These are phyloP conservation scores for Meta bourneti DNA, from an alignment of 2,888 invertebrate species.

Conservation along the genomic window DNA sequence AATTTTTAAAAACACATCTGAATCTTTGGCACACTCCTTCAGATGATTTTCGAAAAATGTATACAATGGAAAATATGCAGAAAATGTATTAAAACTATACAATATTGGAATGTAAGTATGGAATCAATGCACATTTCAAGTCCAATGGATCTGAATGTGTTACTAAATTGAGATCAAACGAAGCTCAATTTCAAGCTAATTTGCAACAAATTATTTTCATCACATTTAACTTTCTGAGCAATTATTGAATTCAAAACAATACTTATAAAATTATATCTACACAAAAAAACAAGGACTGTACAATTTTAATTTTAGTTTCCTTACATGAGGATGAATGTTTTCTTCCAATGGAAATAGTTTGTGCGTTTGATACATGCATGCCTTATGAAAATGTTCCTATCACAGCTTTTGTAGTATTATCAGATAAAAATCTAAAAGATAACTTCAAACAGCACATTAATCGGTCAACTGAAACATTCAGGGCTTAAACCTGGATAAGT, in stretches of 20 bases:
- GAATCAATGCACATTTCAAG: slow-evolving; percentile 31
- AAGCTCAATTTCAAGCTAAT: slow-evolving; percentile 23
- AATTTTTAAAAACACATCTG: slow-evolving; percentile 44
- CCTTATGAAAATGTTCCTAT: slow-evolving; percentile 41
- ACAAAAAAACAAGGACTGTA: background rate
- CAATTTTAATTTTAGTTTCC: slow-evolving; percentile 1
- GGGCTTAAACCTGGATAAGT: slow-evolving; percentile 84
- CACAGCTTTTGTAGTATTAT: slow-evolving; percentile 38
- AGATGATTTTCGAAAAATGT: slow-evolving; percentile 37
- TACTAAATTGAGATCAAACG: slow-evolving; percentile 52
- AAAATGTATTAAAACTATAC: slow-evolving; percentile 44
- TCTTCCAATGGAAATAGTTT: slow-evolving; percentile 8
- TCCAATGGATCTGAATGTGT: slow-evolving; percentile 37
- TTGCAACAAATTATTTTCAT: slow-evolving; percentile 7
- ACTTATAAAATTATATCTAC: slow-evolving; percentile 36
- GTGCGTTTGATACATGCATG: slow-evolving; percentile 49
- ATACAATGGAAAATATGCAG: slow-evolving; percentile 44
- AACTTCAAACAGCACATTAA: background rate
- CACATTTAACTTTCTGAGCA: slow-evolving; percentile 8
- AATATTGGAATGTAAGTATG: slow-evolving; percentile 74
- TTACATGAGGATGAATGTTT: background rate
- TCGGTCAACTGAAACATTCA: slow-evolving; percentile 2
- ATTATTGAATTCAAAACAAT: slow-evolving; percentile 18
- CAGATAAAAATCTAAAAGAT: background rate
- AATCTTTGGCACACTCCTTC: slow-evolving; percentile 69